Base-by-base conservation (phyloP, 2,888 invertebrate species). In the Pachliopta kotzebuea region DNA sequence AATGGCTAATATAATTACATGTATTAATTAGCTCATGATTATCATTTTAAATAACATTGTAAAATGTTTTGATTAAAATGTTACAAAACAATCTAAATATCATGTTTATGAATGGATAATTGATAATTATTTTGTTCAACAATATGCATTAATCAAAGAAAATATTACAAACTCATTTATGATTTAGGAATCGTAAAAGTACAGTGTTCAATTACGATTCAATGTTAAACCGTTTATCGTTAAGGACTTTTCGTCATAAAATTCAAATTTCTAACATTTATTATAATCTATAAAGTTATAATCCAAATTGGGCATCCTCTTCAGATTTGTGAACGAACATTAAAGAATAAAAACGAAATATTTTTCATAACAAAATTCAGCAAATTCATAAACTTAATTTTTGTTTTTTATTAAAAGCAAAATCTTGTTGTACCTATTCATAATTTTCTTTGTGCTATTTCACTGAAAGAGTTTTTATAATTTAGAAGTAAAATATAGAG, bases 401-500 rank as follows among this genome's bases (percentile, higher is more conserved):
- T 45, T 45, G 45, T 4, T 45, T 52, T 20, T 21, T 21, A 11
- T 23, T 52, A 17, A 18, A 24, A 54, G 18, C 24, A 24, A 24
- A 18, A 54, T 18, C 53, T 24, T 24, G 53, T 24, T 24, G 18
- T 17, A 23, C 18, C 24, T 2, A 26, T 9, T 4, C 14, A 21
- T 23, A 52, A 23, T 23, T 52, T 18, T 52, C 52, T 52, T 52
- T 52, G 21, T n/a, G n/a, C 23, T 21, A 52, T 52, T 52, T 21
- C 52, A 52, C 23, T 52, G 52, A 23, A 52, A 52, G 23, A 26
- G 4, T 24, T 26, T 53, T 55, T 55, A 55, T 29, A 26, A 29
- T 29, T 55, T 29, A 3, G 31, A 55, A 55, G 26, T 29, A 31
- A 55, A 55, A 54, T 23, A 54, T 24, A 54, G n/a, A 29, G 29